Evolutionary conservation across 2,797 vertebrate species (phyloP).

Genomic region (Onychomys leucogaster): DNA sequence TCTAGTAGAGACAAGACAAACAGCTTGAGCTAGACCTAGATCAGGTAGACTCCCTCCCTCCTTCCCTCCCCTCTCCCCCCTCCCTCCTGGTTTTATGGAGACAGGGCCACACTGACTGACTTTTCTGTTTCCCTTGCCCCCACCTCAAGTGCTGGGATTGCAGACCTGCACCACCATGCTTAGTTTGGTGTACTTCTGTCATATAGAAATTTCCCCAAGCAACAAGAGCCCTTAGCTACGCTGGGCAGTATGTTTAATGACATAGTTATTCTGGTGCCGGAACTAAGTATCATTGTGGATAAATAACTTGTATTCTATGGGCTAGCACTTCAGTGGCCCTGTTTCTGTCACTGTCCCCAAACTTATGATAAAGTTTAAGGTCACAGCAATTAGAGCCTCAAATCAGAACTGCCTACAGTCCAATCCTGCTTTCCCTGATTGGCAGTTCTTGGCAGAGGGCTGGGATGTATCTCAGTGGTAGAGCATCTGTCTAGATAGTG

Average conservation of each 20-base stretch:
- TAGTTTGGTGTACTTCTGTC: background rate
- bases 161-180: background rate
- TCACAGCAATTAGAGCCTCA: background rate
- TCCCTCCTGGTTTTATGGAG: background rate
- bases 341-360: background rate
- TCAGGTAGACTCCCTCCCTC: background rate
- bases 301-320: background rate
- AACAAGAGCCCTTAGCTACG: background rate
- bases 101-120: background rate
- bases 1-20: background rate
- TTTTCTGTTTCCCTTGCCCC: background rate
- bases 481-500: background rate
- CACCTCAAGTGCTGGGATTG: background rate
- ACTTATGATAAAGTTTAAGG: background rate
- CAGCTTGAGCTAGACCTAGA: background rate
- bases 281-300: background rate
- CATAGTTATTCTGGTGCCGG: background rate
- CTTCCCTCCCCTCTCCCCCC: rapidly evolving
- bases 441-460: background rate
- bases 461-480: background rate
- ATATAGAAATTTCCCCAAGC: background rate
- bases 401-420: background rate
- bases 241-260: background rate
- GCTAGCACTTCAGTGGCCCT: background rate
- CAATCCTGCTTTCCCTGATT: background rate